Evolutionary conservation across 1,140 invertebrate species (phyloP), one percentile per base, ranked within the genome.

Genomic region (Drosophila punjabiensis): DNA sequence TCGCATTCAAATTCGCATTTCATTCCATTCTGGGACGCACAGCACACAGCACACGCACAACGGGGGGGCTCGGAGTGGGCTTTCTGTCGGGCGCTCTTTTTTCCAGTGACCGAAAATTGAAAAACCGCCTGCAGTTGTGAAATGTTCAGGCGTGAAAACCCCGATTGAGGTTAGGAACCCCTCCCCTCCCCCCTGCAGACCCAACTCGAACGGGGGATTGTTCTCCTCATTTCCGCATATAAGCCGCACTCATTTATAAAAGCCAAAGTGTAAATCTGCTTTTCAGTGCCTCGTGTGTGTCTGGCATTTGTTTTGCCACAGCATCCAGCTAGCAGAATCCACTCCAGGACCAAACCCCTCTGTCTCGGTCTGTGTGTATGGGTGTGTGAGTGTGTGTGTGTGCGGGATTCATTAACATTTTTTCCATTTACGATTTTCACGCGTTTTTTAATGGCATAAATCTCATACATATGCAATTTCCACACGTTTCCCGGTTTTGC

Each of bases 381-480:
- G 30, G 18, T 59, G 7, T 48, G 35, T 43, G 24, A n/a, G n/a
- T 9, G 39, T 18, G 18, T 59, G 7, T 48, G 35, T 43, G 24
- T 48, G 52, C 50, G 67, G 78, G 81, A 85, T 88, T 89, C 86
- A 88, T 88, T 88, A 88, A 85, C 85, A 88, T 88, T 88, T 88
- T 88, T 85, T 87, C 81, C 82, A 78, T 82, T 85, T 30, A 76
- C 85, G 83, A 90, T 90, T 90, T 81, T 90, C 79, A 82, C 77
- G 83, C 77, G 74, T 76, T 79, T 71, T 88, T 91, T 90, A 91
- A 90, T 83, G 79, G 75, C 79, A 88, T 88, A 91, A 91, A 85
- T 88, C 88, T 91, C 88, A 87, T 82, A 82, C 88, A 91, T 91
- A 91, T 91, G 88, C 88, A 86, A 90, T 86, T 86, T 86, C 24